These are phyloP conservation scores for Drosophila mayaguana DNA, from an alignment of 2,888 invertebrate species.

Conservation along the genomic window DNA sequence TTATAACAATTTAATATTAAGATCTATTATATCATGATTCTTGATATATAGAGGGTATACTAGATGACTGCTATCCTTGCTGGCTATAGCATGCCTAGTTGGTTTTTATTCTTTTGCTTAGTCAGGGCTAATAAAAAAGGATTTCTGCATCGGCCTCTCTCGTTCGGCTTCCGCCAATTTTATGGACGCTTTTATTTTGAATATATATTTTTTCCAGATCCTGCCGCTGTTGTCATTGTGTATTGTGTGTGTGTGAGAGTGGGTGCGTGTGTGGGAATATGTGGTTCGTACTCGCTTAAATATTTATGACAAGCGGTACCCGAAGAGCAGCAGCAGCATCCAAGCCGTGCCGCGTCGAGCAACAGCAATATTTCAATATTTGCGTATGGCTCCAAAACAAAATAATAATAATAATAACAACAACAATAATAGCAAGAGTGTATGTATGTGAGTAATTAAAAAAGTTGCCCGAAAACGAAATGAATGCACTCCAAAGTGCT, in stretches of 20 bases:
- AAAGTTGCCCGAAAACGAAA: constrained; percentile 53
- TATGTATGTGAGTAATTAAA: constrained; percentile 58
- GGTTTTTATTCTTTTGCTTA: constrained; percentile 44
- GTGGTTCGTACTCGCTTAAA: constrained; percentile 62
- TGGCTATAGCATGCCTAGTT: constrained; percentile 12
- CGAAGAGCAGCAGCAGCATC: constrained; percentile 1
- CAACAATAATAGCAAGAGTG: constrained; percentile 37
- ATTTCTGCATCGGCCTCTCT: constrained; percentile 61
- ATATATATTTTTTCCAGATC: constrained; percentile 50
- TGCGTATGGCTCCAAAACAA: constrained; percentile 37
- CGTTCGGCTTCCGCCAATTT: constrained; percentile 70
- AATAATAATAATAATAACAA: constrained; percentile 30
- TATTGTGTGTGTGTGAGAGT: constrained; percentile 5
- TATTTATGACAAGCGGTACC: constrained; percentile 75
- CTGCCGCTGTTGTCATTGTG: constrained; percentile 16
- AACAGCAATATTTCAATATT: constrained; percentile 73
- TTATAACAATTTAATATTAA: no score
- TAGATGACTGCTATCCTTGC: not conserved
- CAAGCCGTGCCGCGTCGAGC: not conserved
- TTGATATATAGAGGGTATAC: constrained; percentile 11
- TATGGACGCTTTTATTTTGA: constrained; percentile 64
- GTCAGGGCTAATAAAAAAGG: constrained; percentile 70
- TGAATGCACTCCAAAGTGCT: constrained; percentile 39
- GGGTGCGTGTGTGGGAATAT: constrained; percentile 16
- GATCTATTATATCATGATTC: not conserved